phyloP scores from a whole-genome alignment of 2,113 vertebrate genomes.

The Oryzias curvinotus region DNA sequence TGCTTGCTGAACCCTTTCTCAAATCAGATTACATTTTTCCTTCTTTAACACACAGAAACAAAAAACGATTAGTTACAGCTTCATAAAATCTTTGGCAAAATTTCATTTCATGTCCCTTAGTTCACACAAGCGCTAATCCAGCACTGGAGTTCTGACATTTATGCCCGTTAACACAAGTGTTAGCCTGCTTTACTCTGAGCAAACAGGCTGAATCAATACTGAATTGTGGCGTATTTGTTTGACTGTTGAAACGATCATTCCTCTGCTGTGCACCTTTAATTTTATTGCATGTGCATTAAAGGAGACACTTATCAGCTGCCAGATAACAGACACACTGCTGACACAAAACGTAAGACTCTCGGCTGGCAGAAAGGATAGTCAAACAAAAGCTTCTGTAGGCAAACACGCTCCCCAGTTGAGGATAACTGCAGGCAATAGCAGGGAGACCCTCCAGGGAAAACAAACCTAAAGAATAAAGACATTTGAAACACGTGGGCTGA shows the following conservation, averaged over 20 bases:
- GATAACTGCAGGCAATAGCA: conserved; percentile 61
- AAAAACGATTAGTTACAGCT: neutral
- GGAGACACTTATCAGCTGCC: conserved; percentile 70
- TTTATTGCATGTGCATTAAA: conserved; percentile 74
- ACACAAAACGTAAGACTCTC: conserved; percentile 76
- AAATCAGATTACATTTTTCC: too few species aligned
- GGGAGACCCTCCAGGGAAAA: conserved; percentile 58
- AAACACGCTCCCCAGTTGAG: conserved; percentile 72
- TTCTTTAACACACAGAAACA: too few species aligned
- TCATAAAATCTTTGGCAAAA: conserved; percentile 27
- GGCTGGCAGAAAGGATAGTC: conserved; percentile 68
- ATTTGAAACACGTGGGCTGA: conserved; percentile 65
- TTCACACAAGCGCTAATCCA: conserved; percentile 33
- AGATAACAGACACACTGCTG: conserved; percentile 78
- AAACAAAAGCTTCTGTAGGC: conserved; percentile 78
- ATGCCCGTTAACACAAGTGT: conserved; percentile 37
- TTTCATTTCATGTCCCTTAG: conserved; percentile 21
- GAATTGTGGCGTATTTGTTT: conserved; percentile 70
- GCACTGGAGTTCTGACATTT: conserved; percentile 37
- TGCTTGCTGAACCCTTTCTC: too few species aligned
- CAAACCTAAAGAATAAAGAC: conserved; percentile 69
- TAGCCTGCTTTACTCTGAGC: conserved; percentile 51
- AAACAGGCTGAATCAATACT: conserved; percentile 70
- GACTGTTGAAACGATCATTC: conserved; percentile 53
- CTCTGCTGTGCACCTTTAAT: conserved; percentile 57